Evolutionary conservation across 2,797 vertebrate genomes (phyloP).

Genomic region (Aselliscus stoliczkanus): DNA sequence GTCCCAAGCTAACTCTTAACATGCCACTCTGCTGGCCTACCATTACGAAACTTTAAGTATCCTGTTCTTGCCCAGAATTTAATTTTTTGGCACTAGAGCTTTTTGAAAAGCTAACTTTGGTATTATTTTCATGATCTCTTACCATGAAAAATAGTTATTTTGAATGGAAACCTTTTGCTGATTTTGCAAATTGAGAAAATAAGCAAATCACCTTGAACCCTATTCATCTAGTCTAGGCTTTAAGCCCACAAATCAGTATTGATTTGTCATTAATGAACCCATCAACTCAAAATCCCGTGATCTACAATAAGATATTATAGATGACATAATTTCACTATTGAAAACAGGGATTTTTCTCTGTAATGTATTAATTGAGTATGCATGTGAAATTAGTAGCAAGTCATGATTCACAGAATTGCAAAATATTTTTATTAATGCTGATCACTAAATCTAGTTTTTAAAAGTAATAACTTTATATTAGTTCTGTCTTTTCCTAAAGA

Average conservation of each 20-base stretch:
- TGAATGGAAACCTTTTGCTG: constrained; percentile 38
- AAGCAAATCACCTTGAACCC: not conserved
- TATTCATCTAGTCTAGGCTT: constrained; percentile 19
- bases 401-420: not conserved
- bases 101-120: not conserved
- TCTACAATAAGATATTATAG: not conserved
- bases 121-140: not conserved
- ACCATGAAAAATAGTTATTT: not conserved
- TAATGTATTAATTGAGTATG: constrained; percentile 13
- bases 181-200: constrained; percentile 36
- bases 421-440: constrained; percentile 18
- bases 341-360: not conserved
- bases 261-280: not conserved
- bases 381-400: not conserved
- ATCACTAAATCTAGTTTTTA: not conserved
- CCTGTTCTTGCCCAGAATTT: not conserved
- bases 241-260: not conserved
- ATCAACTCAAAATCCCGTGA: not conserved
- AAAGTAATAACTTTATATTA: constrained; percentile 6
- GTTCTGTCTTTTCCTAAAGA: constrained; percentile 38
- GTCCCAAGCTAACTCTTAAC: too few species aligned
- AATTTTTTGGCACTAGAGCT: not conserved
- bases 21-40: too few species aligned
- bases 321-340: not conserved
- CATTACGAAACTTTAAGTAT: not conserved